phyloP scores from a whole-genome alignment of 1,140 invertebrate species.

The Oncopodura yosiiana region DNA sequence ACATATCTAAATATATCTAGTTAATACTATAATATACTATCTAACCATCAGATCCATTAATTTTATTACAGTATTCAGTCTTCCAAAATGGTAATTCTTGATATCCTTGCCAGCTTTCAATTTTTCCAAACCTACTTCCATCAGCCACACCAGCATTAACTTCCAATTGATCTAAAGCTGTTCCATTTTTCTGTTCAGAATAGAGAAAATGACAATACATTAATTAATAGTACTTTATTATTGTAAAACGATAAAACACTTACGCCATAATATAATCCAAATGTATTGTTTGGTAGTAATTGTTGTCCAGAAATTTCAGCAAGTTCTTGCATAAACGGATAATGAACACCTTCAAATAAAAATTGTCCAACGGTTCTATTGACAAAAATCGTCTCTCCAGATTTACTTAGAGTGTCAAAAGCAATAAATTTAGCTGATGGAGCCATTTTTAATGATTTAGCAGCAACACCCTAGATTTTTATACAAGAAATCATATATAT shows the following conservation, averaged over 20 bases:
- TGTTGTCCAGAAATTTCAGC: background rate
- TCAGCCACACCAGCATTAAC: slow-evolving; percentile 19
- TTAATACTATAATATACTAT: no score
- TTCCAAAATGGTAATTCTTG: slow-evolving; percentile 12
- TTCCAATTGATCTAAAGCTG: slow-evolving; percentile 11
- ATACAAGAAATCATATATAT: no score
- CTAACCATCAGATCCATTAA: slow-evolving; percentile 18
- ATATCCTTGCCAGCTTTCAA: slow-evolving; percentile 10
- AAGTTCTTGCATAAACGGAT: slow-evolving; percentile 14
- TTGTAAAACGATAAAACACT: background rate
- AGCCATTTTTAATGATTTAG: background rate
- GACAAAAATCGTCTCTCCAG: slow-evolving; percentile 7
- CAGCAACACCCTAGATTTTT: background rate
- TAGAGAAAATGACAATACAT: no score
- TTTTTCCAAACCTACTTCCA: slow-evolving; percentile 10
- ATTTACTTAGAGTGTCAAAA: no score
- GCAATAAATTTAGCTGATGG: no score
- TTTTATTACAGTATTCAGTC: slow-evolving; percentile 14
- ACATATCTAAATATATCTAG: no score
- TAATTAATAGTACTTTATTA: no score
- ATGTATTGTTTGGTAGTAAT: slow-evolving; percentile 17
- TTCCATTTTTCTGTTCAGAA: slow-evolving; percentile 21
- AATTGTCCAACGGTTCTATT: slow-evolving; percentile 6
- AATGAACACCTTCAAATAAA: slow-evolving; percentile 6
- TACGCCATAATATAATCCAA: slow-evolving; percentile 25